phyloP scores from a whole-genome alignment of 2,113 vertebrate genomes.

The Spizaetus ornatus region DNA sequence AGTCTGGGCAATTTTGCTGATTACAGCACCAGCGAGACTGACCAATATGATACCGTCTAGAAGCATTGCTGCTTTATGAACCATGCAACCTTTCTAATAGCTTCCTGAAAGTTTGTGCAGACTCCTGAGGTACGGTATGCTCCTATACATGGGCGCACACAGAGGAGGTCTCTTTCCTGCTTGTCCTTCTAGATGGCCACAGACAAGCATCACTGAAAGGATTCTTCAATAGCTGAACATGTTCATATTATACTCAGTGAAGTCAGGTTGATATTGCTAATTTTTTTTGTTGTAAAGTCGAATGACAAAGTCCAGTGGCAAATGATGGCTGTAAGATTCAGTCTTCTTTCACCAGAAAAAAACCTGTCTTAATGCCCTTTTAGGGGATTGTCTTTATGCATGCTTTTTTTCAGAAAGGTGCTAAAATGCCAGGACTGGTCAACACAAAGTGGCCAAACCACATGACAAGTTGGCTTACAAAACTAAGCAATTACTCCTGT shows the following conservation, averaged over 20 bases:
- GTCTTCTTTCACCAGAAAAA: neutral
- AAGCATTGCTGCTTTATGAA: neutral
- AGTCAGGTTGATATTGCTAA: neutral
- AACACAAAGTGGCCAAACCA: neutral
- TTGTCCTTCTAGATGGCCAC: neutral
- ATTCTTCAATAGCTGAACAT: neutral
- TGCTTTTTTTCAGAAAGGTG: neutral
- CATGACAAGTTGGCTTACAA: neutral
- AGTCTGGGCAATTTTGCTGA: neutral
- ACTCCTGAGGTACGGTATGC: neutral
- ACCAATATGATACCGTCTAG: neutral
- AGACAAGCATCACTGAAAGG: neutral
- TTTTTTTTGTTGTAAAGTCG: neutral
- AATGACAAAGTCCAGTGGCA: neutral
- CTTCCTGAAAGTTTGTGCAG: neutral
- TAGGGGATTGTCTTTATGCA: neutral
- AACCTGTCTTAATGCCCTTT: neutral
- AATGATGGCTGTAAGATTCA: neutral
- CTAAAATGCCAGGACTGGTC: neutral
- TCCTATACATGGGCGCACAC: accelerated
- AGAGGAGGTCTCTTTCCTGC: neutral
- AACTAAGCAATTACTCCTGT: neutral
- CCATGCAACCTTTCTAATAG: neutral
- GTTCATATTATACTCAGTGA: neutral
- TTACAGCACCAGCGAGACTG: neutral